Base-by-base conservation (phyloP, 2,797 vertebrate species). In the Chiroxiphia lanceolata region DNA sequence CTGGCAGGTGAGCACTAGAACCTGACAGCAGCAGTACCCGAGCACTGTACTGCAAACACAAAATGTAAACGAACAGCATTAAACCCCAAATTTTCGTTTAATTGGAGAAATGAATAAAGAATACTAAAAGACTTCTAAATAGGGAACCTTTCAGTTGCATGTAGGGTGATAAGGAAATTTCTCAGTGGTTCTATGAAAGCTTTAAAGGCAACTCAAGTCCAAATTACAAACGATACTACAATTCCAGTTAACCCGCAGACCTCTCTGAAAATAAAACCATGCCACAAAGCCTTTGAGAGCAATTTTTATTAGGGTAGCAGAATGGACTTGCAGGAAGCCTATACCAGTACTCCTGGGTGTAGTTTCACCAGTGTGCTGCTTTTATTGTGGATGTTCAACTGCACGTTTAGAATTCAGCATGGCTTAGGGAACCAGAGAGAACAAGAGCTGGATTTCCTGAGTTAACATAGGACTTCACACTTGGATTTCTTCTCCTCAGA, bases 261-360 rank as follows among this genome's bases (percentile, higher is more conserved):
- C 50, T 51, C 69, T 48, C 67, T 82, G 78, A 86, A 94, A 98
- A 97, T 79, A 97, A 97, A 96, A 94, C 91, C 87, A 97, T 93
- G 92, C 85, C 70, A 97, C 93, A 94, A 96, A 87, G 59, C 94
- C 84, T 97, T 87, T 93, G 96, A 98, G 95, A 98, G 97, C 96
- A 93, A 95, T 95, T 98, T 98, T 98, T 98, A 98, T 98, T 95
- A 96, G 96, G 97, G 94, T 93, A 98, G 97, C 97, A 97, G 97
- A 97, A 97, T 71, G 96, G 96, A 97, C 95, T 95, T 57, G 97
- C 97, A 96, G 97, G 96, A 97, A 97, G 97, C 96, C 97, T 97
- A 83, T 80, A 96, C 95, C 97, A 97, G 59, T 78, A 91, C 93
- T 72, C 53, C 82, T 81, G 87, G 94, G 93, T 83, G 90, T 90